phyloP scores from a whole-genome alignment of 1,140 invertebrate genomes.

The Prorops nasuta region DNA sequence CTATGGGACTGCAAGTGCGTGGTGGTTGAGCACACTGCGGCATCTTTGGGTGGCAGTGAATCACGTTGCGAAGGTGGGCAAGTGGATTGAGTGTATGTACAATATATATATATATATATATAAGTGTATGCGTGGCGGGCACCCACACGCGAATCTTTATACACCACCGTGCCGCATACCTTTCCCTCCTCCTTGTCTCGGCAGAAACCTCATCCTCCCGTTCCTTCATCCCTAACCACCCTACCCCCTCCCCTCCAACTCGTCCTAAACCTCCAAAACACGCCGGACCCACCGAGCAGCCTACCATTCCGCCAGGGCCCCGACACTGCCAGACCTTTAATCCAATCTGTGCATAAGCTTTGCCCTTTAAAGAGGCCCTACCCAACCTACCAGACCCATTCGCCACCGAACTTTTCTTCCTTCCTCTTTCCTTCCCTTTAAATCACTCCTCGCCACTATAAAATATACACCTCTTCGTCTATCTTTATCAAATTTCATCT shows the following conservation, averaged over 20 bases:
- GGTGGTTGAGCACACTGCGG: conserved; percentile 31
- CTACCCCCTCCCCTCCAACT: neutral
- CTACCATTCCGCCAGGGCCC: conserved; percentile 21
- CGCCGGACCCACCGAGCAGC: conserved; percentile 4
- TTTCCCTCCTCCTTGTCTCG: conserved; percentile 34
- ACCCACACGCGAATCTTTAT: conserved; percentile 2
- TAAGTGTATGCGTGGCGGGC: conserved; percentile 11
- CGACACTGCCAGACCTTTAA: conserved; percentile 42
- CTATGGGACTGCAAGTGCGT: conserved; percentile 5
- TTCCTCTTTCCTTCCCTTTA: no score
- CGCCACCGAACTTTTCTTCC: conserved; percentile 16
- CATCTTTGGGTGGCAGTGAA: conserved; percentile 40
- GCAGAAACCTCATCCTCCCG: conserved; percentile 27
- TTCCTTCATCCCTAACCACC: neutral
- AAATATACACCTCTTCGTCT: no score
- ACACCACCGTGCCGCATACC: conserved; percentile 34
- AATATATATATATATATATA: conserved; percentile 22
- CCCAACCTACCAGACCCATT: conserved; percentile 1
- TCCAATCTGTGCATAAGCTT: conserved; percentile 41
- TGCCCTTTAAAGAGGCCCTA: conserved; percentile 41
- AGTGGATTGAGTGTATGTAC: conserved; percentile 11
- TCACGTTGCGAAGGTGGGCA: conserved; percentile 47
- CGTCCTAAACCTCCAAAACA: neutral
- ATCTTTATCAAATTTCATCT: no score
- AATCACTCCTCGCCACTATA: neutral